Conservation (phyloP, 2,888 invertebrate genomes). For the Lepidochrysops patricia region DNA sequence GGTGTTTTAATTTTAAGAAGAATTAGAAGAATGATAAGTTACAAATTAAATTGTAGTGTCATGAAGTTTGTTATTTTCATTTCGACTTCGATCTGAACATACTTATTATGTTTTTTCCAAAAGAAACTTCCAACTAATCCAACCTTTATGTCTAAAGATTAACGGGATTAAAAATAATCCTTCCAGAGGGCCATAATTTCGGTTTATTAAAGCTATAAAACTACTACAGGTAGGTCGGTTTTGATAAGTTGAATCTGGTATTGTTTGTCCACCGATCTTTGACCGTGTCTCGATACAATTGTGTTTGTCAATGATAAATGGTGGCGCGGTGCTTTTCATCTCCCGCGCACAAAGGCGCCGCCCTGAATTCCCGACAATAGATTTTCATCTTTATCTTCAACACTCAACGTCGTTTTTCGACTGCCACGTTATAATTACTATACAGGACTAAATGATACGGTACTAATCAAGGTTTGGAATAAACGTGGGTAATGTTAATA, state of each 20-base stretch:
- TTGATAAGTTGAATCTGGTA: conserved; percentile 45
- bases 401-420: conserved; percentile 32
- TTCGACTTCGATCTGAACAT: not conserved
- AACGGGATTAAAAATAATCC: conserved; percentile 2
- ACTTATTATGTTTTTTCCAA: not conserved
- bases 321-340: conserved; percentile 71
- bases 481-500: conserved; percentile 72
- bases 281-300: conserved; percentile 68
- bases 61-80: not conserved
- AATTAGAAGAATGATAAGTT: no score
- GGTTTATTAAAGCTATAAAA: conserved; percentile 13
- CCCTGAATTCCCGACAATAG: conserved; percentile 26
- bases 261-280: conserved; percentile 70
- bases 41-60: no score
- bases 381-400: conserved; percentile 33
- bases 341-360: conserved; percentile 64
- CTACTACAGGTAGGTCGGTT: conserved; percentile 26
- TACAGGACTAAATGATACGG: conserved; percentile 72
- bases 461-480: conserved; percentile 71
- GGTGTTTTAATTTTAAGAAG: no score
- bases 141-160: not conserved
- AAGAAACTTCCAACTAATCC: not conserved
- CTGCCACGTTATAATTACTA: conserved; percentile 57
- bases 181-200: conserved; percentile 1
- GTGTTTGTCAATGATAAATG: conserved; percentile 75